A percentile compares a stretch with the other conserved stretches of the same genome.
Conservation (phyloP, 2,797 vertebrate genomes). For the Muraenolepis orangiensis region DNA sequence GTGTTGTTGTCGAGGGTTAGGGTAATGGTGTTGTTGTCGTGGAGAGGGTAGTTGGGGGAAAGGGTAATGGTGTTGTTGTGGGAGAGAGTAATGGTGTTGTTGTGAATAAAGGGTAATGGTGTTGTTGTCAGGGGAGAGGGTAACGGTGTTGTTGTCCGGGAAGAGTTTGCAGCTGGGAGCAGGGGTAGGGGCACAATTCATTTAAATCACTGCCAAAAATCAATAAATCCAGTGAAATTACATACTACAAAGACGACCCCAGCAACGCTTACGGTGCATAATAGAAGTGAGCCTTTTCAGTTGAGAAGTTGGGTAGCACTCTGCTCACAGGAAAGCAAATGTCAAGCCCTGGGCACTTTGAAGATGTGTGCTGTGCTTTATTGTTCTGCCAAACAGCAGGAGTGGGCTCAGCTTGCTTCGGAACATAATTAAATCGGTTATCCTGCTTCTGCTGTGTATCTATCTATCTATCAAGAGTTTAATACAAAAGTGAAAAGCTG, state of each 20-base stretch:
- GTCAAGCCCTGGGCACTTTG: constrained; percentile 31
- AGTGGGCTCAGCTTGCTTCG: background rate
- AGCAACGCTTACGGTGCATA: constrained; percentile 19
- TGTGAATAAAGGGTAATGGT: background rate
- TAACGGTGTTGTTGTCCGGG: too few relatives aligned
- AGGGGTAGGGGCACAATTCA: constrained; percentile 18
- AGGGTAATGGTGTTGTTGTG: too few relatives aligned
- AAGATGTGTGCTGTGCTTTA: constrained; percentile 9
- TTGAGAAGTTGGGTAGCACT: constrained; percentile 11
- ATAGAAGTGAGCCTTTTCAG: constrained; percentile 17
- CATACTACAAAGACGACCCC: constrained; percentile 4
- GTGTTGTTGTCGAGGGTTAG: too few relatives aligned
- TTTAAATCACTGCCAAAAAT: constrained; percentile 52
- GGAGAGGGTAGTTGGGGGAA: too few relatives aligned
- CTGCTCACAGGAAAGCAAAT: constrained; percentile 21
- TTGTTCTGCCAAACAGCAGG: constrained; percentile 29
- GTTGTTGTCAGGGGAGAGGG: background rate
- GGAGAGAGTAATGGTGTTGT: too few relatives aligned
- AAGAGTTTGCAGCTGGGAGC: constrained; percentile 8
- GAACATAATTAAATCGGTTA: constrained; percentile 19
- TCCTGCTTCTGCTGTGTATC: constrained; percentile 10
- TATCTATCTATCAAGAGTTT: constrained; percentile 18
- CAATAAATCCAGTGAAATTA: constrained; percentile 30
- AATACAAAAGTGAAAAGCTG: background rate
- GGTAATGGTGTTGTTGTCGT: too few relatives aligned